Conservation (phyloP, 1,140 invertebrate genomes). For the Philopotamus ludificatus region DNA sequence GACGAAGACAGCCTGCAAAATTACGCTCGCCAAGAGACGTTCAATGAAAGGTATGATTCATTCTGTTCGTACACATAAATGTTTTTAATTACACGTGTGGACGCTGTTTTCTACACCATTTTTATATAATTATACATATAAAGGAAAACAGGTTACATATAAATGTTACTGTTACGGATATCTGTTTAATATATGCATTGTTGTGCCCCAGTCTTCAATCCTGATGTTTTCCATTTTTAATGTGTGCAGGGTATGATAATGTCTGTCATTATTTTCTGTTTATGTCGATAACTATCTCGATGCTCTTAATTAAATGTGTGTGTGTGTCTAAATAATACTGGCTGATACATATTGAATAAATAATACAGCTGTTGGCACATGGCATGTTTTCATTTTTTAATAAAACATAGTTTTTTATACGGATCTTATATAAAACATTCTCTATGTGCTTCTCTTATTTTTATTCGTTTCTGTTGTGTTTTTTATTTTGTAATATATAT, state of each 20-base stretch:
- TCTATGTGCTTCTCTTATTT: too few relatives aligned
- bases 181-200: slow-evolving; percentile 63
- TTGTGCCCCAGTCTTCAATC: slow-evolving; percentile 70
- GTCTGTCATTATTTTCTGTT: slow-evolving; percentile 46
- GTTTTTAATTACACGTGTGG: slow-evolving; percentile 25
- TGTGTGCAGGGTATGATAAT: slow-evolving; percentile 42
- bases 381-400: slow-evolving; percentile 31
- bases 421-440: too few relatives aligned
- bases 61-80: slow-evolving; percentile 27
- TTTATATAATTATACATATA: background rate
- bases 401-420: too few relatives aligned
- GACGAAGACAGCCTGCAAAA: slow-evolving; percentile 96
- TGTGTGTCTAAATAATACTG: slow-evolving; percentile 31
- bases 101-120: slow-evolving; percentile 8
- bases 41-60: slow-evolving; percentile 85
- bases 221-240: slow-evolving; percentile 49
- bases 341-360: slow-evolving; percentile 4
- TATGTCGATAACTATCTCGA: slow-evolving; percentile 49
- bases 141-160: slow-evolving; percentile 23
- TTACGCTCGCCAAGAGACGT: slow-evolving; percentile 90
- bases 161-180: slow-evolving; percentile 32
- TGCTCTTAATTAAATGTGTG: slow-evolving; percentile 43
- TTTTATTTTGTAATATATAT: too few relatives aligned
- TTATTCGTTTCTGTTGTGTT: too few relatives aligned
- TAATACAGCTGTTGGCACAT: slow-evolving; percentile 21